A percentile compares a stretch with the other conserved stretches of the same genome.
phyloP scores from a whole-genome alignment of 2,797 vertebrate species.

The Enteromius treurensis region DNA sequence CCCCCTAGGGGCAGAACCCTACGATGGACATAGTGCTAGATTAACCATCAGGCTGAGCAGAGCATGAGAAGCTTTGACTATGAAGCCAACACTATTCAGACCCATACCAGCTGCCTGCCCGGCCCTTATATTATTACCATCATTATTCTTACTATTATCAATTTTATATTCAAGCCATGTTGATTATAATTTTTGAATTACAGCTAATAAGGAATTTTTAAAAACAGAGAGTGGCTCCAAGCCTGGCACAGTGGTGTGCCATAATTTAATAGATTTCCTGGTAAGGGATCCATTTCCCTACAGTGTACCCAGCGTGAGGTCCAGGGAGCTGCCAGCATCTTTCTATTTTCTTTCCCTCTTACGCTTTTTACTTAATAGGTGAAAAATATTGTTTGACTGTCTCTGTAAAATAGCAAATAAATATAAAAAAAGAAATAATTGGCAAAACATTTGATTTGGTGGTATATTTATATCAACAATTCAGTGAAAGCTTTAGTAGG shows the following conservation, averaged over 20 bases:
- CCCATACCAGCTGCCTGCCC: constrained; percentile 64
- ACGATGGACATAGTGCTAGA: constrained; percentile 58
- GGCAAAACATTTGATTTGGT: not conserved
- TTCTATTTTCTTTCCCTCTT: not conserved
- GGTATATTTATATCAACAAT: not conserved
- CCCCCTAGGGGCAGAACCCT: constrained; percentile 62
- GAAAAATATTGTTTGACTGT: constrained; percentile 41
- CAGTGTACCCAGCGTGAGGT: constrained; percentile 76
- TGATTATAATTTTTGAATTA: constrained; percentile 85
- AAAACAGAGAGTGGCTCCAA: constrained; percentile 71
- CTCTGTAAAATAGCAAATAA: not conserved
- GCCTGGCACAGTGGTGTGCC: constrained; percentile 68
- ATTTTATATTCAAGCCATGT: constrained; percentile 76
- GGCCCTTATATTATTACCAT: constrained; percentile 65
- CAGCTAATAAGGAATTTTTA: constrained; percentile 80
- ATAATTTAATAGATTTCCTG: constrained; percentile 82
- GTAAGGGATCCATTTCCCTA: constrained; percentile 80
- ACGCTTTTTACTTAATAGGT: constrained; percentile 20
- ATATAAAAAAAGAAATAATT: not conserved
- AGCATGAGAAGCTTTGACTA: constrained; percentile 46
- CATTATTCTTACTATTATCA: constrained; percentile 76
- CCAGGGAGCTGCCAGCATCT: constrained; percentile 61
- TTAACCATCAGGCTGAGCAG: constrained; percentile 56
- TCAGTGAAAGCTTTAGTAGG: not conserved
- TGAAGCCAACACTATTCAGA: constrained; percentile 51